These are phyloP conservation scores for Neocrepidodera transversa DNA, from an alignment of 2,888 invertebrate species.

Conservation along the genomic window DNA sequence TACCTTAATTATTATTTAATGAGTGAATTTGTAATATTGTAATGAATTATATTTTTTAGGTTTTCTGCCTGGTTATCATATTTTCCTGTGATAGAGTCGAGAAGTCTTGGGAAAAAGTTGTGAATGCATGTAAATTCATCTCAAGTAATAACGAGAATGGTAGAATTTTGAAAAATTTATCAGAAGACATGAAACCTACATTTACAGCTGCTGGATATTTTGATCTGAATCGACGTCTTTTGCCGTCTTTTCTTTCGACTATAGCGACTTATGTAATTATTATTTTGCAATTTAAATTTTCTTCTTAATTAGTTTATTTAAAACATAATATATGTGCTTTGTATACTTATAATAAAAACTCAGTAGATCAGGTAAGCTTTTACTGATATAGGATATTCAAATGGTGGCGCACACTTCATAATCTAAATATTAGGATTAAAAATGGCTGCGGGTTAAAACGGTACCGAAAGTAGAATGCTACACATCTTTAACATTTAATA, in stretches of 20 bases:
- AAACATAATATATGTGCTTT: no score
- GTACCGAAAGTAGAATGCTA: no score
- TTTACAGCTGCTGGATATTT: slow-evolving; percentile 31
- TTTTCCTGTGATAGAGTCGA: not conserved
- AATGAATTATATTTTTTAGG: not conserved
- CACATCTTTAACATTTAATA: no score
- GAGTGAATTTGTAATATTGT: no score
- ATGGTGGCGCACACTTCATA: no score
- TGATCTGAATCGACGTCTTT: slow-evolving; percentile 20
- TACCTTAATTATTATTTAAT: no score
- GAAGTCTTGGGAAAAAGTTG: not conserved
- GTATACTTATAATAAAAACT: no score
- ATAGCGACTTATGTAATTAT: slow-evolving; percentile 31
- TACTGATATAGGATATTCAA: no score
- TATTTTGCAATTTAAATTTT: slow-evolving; percentile 24
- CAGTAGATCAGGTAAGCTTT: no score
- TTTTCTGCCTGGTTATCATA: not conserved
- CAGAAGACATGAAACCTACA: slow-evolving; percentile 21
- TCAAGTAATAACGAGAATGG: not conserved
- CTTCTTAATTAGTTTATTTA: no score
- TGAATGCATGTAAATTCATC: not conserved
- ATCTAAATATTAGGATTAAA: no score
- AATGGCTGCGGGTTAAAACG: no score
- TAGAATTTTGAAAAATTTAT: not conserved
- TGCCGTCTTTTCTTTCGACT: slow-evolving; percentile 24